A percentile compares a stretch with the other conserved stretches of the same genome.
phyloP scores from a whole-genome alignment of 2,113 vertebrate species.

The Rutilus rutilus region DNA sequence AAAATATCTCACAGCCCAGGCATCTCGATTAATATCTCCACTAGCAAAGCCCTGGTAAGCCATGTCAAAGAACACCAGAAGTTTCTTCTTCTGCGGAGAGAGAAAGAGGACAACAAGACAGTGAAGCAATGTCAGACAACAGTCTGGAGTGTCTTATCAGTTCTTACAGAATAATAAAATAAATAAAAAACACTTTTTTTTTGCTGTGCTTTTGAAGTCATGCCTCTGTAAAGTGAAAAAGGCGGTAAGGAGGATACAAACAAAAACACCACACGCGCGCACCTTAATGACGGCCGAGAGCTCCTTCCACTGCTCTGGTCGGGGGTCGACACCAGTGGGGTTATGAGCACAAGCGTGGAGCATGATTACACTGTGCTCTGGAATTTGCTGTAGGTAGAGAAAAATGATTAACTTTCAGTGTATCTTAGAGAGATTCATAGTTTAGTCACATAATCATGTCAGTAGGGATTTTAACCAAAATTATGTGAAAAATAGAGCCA shows the following conservation, averaged over 20 bases:
- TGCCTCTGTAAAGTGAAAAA: background rate
- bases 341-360: constrained; percentile 97
- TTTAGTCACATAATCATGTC: too few relatives aligned
- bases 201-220: background rate
- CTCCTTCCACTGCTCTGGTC: constrained; percentile 95
- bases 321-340: constrained; percentile 95
- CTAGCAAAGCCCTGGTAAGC: constrained; percentile 99
- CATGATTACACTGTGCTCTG: constrained; percentile 89
- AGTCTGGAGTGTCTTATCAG: background rate
- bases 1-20: constrained; percentile 96
- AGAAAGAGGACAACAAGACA: background rate
- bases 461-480: too few relatives aligned
- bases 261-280: background rate
- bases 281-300: constrained; percentile 87
- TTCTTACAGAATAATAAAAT: background rate
- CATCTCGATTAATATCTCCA: constrained; percentile 91
- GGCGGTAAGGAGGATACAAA: background rate
- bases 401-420: background rate
- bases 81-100: constrained; percentile 87
- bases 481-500: too few relatives aligned
- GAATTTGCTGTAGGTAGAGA: constrained; percentile 85
- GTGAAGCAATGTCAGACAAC: background rate
- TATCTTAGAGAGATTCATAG: background rate
- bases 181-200: background rate
- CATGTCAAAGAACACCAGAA: constrained; percentile 97